Base-by-base conservation (phyloP, 2,888 invertebrate genomes). In the Troides helena region DNA sequence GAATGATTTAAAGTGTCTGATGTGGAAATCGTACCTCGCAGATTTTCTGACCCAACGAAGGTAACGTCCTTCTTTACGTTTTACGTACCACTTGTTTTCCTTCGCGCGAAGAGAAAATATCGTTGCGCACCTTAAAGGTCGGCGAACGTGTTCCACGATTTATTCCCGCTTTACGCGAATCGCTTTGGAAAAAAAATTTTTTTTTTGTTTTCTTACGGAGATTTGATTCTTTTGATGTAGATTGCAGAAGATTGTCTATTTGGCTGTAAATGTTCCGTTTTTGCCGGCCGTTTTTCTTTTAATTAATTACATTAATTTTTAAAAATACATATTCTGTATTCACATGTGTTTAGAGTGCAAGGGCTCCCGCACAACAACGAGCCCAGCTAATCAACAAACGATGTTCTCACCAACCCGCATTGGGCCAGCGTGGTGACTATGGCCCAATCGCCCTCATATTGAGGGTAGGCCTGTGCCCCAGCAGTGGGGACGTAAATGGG, bases 1-100 rank as follows among this genome's bases (percentile, higher is more conserved):
- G 88, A 79, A 90, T 91, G 92, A 92, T 92, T 91, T 91, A 90
- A 90, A 91, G 87, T 89, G 88, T 88, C 88, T 88, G 88, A 92
- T 88, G 92, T 90, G 89, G 87, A 90, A 92, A 91, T 89, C 84
- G 88, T 87, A 88, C 81, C 83, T 88, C 87, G 86, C 87, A 89
- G 89, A 90, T 91, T 91, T 91, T 90, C 89, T 91, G 91, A 91
- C 90, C 91, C 89, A 86, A 81, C 87, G 88, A 88, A 85, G 88
- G 86, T 88, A 87, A 89, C 88, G 90, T 89, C 89, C 87, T 88
- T 85, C 87, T 88, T 86, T 86, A 85, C 87, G 85, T 89, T 90
- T 89, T 86, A 88, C 90, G 89, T 87, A 83, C 87, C 90, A 86
- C 83, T 91, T 92, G 90, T 90, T 91, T 90, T 88, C 88, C 84